phyloP scores from a whole-genome alignment of 1,140 invertebrate species.

The Chironomus striatipennis region DNA sequence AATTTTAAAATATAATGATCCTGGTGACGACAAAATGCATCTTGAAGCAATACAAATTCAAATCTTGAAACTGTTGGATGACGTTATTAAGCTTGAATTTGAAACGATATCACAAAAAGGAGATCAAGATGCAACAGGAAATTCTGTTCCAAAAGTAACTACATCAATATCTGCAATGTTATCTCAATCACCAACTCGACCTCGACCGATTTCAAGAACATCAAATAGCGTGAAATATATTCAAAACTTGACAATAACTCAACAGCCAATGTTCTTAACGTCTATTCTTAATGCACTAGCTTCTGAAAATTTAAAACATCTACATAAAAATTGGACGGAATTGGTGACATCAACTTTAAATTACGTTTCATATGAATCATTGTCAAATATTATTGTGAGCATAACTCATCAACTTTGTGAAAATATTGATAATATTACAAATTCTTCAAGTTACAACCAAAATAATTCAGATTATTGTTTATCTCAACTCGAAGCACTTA shows the following conservation, averaged over 20 bases:
- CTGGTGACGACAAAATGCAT: constrained; percentile 51
- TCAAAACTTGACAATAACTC: constrained; percentile 57
- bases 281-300: constrained; percentile 67
- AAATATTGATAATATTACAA: constrained; percentile 60
- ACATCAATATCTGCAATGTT: constrained; percentile 32
- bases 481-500: constrained; percentile 71
- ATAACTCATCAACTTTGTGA: constrained; percentile 75
- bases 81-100: constrained; percentile 71
- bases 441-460: constrained; percentile 34
- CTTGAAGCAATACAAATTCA: constrained; percentile 71
- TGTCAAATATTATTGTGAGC: constrained; percentile 67
- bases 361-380: constrained; percentile 63
- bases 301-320: constrained; percentile 53
- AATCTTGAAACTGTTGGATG: constrained; percentile 54
- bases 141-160: constrained; percentile 29
- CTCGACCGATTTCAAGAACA: constrained; percentile 29
- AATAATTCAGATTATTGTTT: constrained; percentile 71
- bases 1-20: constrained; percentile 76
- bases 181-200: constrained; percentile 36
- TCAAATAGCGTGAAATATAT: constrained; percentile 49
- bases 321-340: constrained; percentile 73
- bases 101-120: constrained; percentile 48
- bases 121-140: constrained; percentile 30
- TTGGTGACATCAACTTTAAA: constrained; percentile 61
- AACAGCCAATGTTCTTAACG: constrained; percentile 80